phyloP scores from a whole-genome alignment of 1,140 invertebrate genomes.

The Tenebrio molitor region DNA sequence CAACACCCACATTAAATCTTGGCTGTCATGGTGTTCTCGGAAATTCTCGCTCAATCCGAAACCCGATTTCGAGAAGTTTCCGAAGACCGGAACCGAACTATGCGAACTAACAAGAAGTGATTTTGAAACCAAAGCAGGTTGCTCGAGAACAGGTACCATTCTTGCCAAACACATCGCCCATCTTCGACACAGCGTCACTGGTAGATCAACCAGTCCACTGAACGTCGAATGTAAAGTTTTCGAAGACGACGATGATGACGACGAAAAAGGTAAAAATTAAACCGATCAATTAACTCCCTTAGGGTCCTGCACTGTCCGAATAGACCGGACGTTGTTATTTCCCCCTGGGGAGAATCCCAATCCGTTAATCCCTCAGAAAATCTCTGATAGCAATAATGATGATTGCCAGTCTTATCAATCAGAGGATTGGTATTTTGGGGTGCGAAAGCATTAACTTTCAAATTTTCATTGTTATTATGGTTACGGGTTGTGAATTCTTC shows the following conservation, averaged over 20 bases:
- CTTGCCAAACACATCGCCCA: conserved; percentile 69
- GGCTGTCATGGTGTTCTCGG: conserved; percentile 76
- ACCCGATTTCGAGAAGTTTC: conserved; percentile 70
- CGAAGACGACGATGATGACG: conserved; percentile 53
- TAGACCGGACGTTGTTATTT: conserved; percentile 48
- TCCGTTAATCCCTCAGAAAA: conserved; percentile 46
- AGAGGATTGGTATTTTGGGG: conserved; percentile 19
- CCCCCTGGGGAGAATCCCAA: conserved; percentile 42
- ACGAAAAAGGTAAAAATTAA: conserved; percentile 53
- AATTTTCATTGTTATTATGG: not conserved
- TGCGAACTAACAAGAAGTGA: conserved; percentile 69
- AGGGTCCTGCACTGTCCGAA: not conserved
- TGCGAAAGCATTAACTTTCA: not conserved
- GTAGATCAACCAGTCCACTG: conserved; percentile 68
- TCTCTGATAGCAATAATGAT: conserved; percentile 46
- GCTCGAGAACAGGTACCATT: conserved; percentile 66
- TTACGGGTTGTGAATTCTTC: conserved; percentile 4
- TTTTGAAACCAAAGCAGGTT: conserved; percentile 68
- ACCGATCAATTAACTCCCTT: not conserved
- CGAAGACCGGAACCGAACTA: conserved; percentile 72
- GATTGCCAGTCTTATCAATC: conserved; percentile 49
- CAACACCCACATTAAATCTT: conserved; percentile 72
- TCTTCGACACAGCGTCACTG: conserved; percentile 67
- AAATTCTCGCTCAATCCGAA: conserved; percentile 72
- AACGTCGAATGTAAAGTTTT: conserved; percentile 60